These are phyloP conservation scores for Paradoxurus hermaphroditus DNA, from an alignment of 2,113 vertebrate species.

Conservation along the genomic window DNA sequence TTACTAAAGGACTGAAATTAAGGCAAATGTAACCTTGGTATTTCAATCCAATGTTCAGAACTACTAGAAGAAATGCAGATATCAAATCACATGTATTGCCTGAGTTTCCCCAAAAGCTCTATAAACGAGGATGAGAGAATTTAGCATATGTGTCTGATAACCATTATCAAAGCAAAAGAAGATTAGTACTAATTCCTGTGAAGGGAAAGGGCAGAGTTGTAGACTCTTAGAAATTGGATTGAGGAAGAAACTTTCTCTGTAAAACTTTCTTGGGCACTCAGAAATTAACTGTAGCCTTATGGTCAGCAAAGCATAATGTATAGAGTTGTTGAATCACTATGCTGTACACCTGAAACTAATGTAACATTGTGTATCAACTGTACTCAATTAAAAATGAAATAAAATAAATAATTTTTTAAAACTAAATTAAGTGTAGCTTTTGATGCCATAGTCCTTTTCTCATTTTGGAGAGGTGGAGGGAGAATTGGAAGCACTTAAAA, in stretches of 20 bases:
- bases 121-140: background rate
- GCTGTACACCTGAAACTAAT: background rate
- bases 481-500: background rate
- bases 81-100: background rate
- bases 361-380: background rate
- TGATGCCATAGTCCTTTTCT: background rate
- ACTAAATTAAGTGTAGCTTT: conserved; percentile 26
- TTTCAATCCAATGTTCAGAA: background rate
- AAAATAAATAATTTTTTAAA: background rate
- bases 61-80: background rate
- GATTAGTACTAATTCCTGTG: background rate
- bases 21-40: background rate
- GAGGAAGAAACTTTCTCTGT: background rate
- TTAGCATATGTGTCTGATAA: background rate
- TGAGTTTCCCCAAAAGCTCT: background rate
- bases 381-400: background rate
- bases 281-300: background rate
- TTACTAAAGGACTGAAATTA: background rate
- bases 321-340: background rate
- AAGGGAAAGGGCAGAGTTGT: background rate
- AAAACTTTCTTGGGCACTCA: background rate
- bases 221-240: conserved; percentile 20
- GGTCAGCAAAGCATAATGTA: background rate
- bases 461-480: background rate
- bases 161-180: background rate